Evolutionary conservation across 1,140 invertebrate species (phyloP), one percentile per base, ranked within the genome.

Genomic region (Pentalonia nigronervosa): DNA sequence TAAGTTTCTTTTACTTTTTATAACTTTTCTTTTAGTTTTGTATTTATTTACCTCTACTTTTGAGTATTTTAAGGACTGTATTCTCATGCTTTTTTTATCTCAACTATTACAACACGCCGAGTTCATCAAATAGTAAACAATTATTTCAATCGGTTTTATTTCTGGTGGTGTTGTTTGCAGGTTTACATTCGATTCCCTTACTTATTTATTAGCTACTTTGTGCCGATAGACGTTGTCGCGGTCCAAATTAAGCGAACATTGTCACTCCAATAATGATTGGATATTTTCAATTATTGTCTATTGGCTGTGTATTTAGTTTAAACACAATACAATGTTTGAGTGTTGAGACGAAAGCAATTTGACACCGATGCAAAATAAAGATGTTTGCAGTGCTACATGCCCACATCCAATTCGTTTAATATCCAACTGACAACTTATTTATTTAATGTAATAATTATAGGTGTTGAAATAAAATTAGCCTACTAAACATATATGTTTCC

Each of bases 61-160:
- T 76, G 30, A n/a, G 11, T 67, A 67, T 67, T 67, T 30, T 30
- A n/a, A 76, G 60, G n/a, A n/a, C 60, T n/a, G 60, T n/a, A 14
- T 76, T 76, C 60, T 76, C n/a, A 4, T 34, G 60, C n/a, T 76
- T 76, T 67, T 76, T 76, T 76, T 1, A 34, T 76, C 60, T 76
- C 14, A 6, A 76, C 30, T 34, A 67, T 76, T 76, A 3, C 30
- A 17, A 17, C 60, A 76, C 30, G 14, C 11, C n/a, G 60, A 76
- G 60, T 76, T 76, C 60, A 34, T 76, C 60, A 76, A 76, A 76
- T 76, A 6, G 60, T 76, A 76, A n/a, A 76, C n/a, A 76, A 76
- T 76, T n/a, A 76, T 76, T 76, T n/a, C 60, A 76, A 76, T 76
- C 60, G n/a, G 60, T 76, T 76, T 76, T 76, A 76, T n/a, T 76